A percentile compares a stretch with the other conserved stretches of the same genome.
Evolutionary conservation across 2,888 invertebrate genomes (phyloP).

Genomic region (Loripinus fragilis): DNA sequence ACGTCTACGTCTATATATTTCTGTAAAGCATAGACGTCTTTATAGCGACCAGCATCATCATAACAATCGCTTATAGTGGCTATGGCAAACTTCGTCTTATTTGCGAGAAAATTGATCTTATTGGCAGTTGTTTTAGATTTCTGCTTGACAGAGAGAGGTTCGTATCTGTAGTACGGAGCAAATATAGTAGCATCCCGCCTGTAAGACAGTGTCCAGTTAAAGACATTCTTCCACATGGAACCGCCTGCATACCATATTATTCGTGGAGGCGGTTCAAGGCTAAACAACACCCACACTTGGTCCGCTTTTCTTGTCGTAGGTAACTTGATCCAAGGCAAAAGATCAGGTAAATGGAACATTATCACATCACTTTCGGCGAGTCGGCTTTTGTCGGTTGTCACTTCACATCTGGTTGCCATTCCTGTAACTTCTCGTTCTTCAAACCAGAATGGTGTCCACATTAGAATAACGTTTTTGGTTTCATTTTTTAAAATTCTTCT

Average conservation of each 20-base stretch:
- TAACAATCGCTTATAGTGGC: constrained; percentile 22
- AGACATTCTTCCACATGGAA: constrained; percentile 25
- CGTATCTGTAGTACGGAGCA: constrained; percentile 57
- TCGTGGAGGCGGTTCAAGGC: constrained; percentile 58
- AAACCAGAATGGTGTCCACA: constrained; percentile 20
- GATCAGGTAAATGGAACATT: constrained; percentile 18
- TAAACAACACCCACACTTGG: constrained; percentile 53
- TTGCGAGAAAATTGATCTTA: constrained; percentile 28
- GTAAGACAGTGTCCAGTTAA: constrained; percentile 64
- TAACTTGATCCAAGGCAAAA: constrained; percentile 1
- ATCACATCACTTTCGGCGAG: constrained; percentile 3
- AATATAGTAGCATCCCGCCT: constrained; percentile 59
- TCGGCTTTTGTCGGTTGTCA: constrained; percentile 13
- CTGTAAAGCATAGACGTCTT: not conserved
- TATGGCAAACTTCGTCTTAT: constrained; percentile 9
- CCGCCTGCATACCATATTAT: constrained; percentile 20
- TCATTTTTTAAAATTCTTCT: not conserved
- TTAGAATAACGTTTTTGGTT: not conserved
- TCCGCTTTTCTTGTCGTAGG: not conserved
- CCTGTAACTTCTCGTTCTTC: not conserved
- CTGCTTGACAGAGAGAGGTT: not conserved
- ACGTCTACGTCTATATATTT: constrained; percentile 48
- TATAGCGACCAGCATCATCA: constrained; percentile 20
- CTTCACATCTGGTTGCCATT: constrained; percentile 3
- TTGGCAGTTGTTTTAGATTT: not conserved